These are phyloP conservation scores for Amaurobius ferox DNA, from an alignment of 2,888 invertebrate species.

Conservation along the genomic window DNA sequence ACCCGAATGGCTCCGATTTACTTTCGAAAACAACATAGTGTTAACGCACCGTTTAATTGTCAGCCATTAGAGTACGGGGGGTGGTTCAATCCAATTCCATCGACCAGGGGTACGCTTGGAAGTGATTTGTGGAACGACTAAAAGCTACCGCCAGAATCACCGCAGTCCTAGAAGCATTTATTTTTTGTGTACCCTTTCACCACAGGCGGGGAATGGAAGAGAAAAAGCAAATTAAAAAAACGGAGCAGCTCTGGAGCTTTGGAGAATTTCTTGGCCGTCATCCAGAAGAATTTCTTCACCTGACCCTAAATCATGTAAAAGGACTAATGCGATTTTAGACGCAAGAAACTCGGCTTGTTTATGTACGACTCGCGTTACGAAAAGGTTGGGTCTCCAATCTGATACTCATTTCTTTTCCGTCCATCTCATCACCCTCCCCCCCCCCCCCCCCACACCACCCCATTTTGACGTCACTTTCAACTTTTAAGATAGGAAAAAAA, in stretches of 20 bases:
- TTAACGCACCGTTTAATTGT: constrained; percentile 18
- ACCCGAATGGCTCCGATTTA: constrained; percentile 11
- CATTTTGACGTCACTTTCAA: too few species aligned
- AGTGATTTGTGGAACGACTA: constrained; percentile 18
- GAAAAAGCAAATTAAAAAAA: not conserved
- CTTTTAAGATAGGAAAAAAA: too few species aligned
- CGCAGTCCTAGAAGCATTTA: not conserved
- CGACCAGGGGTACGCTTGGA: not conserved
- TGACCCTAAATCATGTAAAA: constrained; percentile 67
- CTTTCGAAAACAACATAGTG: constrained; percentile 12
- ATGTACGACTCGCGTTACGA: constrained; percentile 50
- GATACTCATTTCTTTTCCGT: constrained; percentile 46
- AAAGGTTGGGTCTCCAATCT: constrained; percentile 58
- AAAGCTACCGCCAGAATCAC: constrained; percentile 16
- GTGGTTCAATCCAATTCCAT: constrained; percentile 16
- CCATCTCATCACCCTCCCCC: not conserved
- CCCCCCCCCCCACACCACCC: too few species aligned
- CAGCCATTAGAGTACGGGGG: constrained; percentile 9
- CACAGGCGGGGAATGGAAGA: not conserved
- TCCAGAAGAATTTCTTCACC: constrained; percentile 65
- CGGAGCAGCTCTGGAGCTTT: constrained; percentile 10
- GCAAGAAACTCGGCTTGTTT: constrained; percentile 64
- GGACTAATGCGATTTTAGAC: constrained; percentile 64
- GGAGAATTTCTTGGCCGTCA: constrained; percentile 42
- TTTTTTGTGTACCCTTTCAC: not conserved